Base-by-base conservation (phyloP, 2,113 vertebrate species). In the Spheniscus mendiculus region DNA sequence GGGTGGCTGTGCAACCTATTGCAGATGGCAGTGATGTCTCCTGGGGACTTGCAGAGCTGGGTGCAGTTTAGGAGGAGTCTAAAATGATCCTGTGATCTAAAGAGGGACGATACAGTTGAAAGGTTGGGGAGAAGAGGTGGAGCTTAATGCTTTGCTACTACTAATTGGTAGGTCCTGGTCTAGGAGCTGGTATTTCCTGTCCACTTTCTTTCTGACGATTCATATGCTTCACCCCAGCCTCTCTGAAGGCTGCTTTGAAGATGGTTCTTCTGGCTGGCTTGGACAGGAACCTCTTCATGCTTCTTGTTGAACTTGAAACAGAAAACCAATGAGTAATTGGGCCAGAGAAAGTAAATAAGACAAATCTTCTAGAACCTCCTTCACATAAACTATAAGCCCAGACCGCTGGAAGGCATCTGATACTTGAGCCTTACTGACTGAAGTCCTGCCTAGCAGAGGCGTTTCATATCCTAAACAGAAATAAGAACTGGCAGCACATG, bases 171-270 rank as follows among this genome's bases (percentile, higher is more conserved):
- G 5, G 6, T 29, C 21, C 22, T 70, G 8, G 3, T 62, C 36
- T 52, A 70, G 36, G 4, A 87, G 8, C 2, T 15, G 6, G 3
- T 52, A 11, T 4, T 89, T 79, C 23, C 53, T 17, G 15, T 44
- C 15, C 0, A 0, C 0, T 26, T 12, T 23, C 34, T 83, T 56
- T 74, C 10, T 56, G 2, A 70, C 82, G 11, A 19, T 53, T 62
- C 3, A 27, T 62, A 34, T 23, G 3, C 25, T 82, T 93, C 27
- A 23, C 6, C 13, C 6, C 22, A 55, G 32, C 12, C 25, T 44
- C 15, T 40, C 63, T n/a, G 27, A 76, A 66, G 32, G 45, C 52
- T 38, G 11, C 12, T 61, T 65, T 72, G n/a, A 72, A 67, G 36
- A 23, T 66, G 23, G 9, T 6, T 77, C 3, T 61, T 5, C 12